Base-by-base conservation (phyloP, 2,113 vertebrate species). In the Turnix velox region DNA sequence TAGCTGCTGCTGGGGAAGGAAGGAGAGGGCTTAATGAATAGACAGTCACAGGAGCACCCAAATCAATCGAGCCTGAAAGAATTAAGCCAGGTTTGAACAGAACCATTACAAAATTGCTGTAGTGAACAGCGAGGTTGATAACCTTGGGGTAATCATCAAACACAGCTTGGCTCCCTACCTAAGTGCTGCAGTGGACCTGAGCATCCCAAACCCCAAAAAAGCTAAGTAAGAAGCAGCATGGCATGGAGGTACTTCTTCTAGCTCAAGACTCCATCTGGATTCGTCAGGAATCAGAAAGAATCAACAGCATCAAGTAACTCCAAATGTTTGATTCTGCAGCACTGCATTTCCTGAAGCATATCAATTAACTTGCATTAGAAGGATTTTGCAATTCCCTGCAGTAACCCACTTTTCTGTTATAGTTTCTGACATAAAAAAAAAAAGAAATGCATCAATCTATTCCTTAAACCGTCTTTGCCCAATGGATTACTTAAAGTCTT, bases 221-320 rank as follows among this genome's bases (percentile, higher is more conserved):
- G 33, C 45, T 40, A 65, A 57, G 14, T 24, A 31, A 23, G 4
- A 43, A 88, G 19, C 25, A 88, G 19, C 25, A 28, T 0, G 22
- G 40, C 45, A 51, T 3, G 10, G 54, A 72, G 15, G 8, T 46
- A 39, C 20, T 49, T 62, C 42, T 67, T 86, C 15, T 25, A 69
- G 42, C 49, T 40, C 40, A 57, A 46, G 28, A 57, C 19, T 30
- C 25, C 51, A 79, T 19, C 11, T 20, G 24, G 30, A 40, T 69
- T 88, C 12, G 73, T 31, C 24, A 88, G 62, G 87, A 83, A 84
- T 43, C 12, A 72, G n/a, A 87, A 91, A 63, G 66, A 75, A 83
- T 31, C 62, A 86, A 46, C 30, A 73, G 28, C n/a, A 76, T 33
- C 30, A 61, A 42, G 67, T 61, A 69, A 77, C 59, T 80, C n/a